Conservation (phyloP, 2,888 invertebrate species). For the Drosophila basisetae region DNA sequence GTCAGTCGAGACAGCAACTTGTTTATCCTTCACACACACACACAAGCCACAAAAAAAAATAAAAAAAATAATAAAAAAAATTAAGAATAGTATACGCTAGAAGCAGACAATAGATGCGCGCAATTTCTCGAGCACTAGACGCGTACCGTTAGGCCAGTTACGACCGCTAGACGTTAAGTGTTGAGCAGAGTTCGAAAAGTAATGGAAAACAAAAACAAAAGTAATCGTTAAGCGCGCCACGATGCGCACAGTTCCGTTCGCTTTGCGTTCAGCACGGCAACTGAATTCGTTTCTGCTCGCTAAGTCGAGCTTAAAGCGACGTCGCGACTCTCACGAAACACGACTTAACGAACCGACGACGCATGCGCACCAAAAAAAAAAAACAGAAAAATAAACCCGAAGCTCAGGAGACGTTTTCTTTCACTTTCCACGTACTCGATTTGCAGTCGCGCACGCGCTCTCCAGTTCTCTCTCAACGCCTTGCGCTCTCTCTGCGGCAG, state of each 20-base stretch:
- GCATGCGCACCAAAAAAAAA: slow-evolving; percentile 21
- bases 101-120: slow-evolving; percentile 23
- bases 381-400: slow-evolving; percentile 2
- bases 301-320: slow-evolving; percentile 52
- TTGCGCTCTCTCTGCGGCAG: slow-evolving; percentile 20
- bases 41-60: slow-evolving; percentile 4
- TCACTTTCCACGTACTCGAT: slow-evolving; percentile 64
- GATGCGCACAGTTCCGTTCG: slow-evolving; percentile 63
- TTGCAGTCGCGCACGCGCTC: slow-evolving; percentile 19
- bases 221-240: slow-evolving; percentile 35
- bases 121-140: slow-evolving; percentile 43
- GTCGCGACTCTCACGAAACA: slow-evolving; percentile 31
- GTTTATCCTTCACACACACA: slow-evolving; percentile 27
- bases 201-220: slow-evolving; percentile 24
- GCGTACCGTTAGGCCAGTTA: slow-evolving; percentile 53
- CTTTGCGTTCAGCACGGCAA: slow-evolving; percentile 61
- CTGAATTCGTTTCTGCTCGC: slow-evolving; percentile 46
- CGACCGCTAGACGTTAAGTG: slow-evolving; percentile 24
- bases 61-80: slow-evolving; percentile 17
- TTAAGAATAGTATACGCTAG: slow-evolving; percentile 7
- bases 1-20: slow-evolving; percentile 22
- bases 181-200: slow-evolving; percentile 23
- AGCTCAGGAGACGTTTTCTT: slow-evolving; percentile 52
- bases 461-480: slow-evolving; percentile 5
- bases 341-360: slow-evolving; percentile 19